Evolutionary conservation across 2,888 invertebrate genomes (phyloP).

Genomic region (Silvanus unidentatus): DNA sequence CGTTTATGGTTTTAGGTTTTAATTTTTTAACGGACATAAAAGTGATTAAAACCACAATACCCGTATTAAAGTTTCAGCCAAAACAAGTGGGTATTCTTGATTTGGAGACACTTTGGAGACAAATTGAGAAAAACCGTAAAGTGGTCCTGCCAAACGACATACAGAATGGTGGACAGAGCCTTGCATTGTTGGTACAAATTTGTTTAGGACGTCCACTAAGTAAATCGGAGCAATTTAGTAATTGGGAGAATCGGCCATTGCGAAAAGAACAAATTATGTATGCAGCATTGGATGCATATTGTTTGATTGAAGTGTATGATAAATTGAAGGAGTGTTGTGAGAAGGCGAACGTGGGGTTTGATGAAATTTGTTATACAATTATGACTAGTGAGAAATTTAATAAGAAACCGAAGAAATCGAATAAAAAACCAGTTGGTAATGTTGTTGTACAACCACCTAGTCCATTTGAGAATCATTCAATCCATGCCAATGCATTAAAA

Average conservation of each 20-base stretch:
- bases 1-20: slow-evolving; percentile 47
- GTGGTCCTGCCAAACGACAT: slow-evolving; percentile 53
- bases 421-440: not conserved
- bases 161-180: slow-evolving; percentile 56
- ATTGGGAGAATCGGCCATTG: slow-evolving; percentile 82
- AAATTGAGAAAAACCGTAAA: slow-evolving; percentile 48
- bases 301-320: slow-evolving; percentile 74
- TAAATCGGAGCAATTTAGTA: slow-evolving; percentile 79
- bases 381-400: slow-evolving; percentile 50
- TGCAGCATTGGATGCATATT: slow-evolving; percentile 85
- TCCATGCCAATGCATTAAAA: slow-evolving; percentile 36
- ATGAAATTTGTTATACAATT: slow-evolving; percentile 57
- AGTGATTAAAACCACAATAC: slow-evolving; percentile 57
- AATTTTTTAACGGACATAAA: slow-evolving; percentile 53
- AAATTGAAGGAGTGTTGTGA: slow-evolving; percentile 51
- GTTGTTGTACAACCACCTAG: slow-evolving; percentile 31
- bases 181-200: slow-evolving; percentile 67
- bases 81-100: slow-evolving; percentile 54
- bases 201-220: slow-evolving; percentile 72
- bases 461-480: slow-evolving; percentile 27
- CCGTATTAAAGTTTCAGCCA: slow-evolving; percentile 49
- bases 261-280: slow-evolving; percentile 71
- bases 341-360: slow-evolving; percentile 54
- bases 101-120: slow-evolving; percentile 55
- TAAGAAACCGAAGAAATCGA: slow-evolving; percentile 41